phyloP scores from a whole-genome alignment of 37 sponge, comb jelly and placozoan genomes.

The Petrosia ficiformis region DNA sequence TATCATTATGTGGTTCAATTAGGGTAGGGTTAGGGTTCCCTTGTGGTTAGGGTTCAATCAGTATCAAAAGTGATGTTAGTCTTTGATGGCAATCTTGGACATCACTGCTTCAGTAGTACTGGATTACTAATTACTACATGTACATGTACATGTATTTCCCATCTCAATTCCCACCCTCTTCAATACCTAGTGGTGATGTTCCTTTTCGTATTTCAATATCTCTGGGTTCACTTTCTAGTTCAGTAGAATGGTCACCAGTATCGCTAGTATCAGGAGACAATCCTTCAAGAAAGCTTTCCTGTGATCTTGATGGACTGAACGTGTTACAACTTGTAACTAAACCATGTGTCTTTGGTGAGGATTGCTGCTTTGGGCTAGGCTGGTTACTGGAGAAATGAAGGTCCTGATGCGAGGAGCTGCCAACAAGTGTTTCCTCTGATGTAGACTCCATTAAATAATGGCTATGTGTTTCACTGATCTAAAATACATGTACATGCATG shows the following conservation, averaged over 20 bases:
- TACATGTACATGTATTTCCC: too few relatives aligned
- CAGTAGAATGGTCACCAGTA: slow-evolving; percentile 43
- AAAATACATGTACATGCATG: too few relatives aligned
- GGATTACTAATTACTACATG: too few relatives aligned
- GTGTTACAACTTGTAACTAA: not conserved
- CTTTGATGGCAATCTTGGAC: too few relatives aligned
- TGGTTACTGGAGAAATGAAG: not conserved
- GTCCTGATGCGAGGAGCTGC: slow-evolving; percentile 1
- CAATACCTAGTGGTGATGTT: slow-evolving; percentile 9
- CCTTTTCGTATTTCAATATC: slow-evolving; percentile 24
- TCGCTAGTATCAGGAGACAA: slow-evolving; percentile 57
- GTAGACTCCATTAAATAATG: not conserved
- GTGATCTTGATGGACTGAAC: slow-evolving; percentile 20
- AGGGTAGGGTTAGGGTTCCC: too few relatives aligned
- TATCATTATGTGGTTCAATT: too few relatives aligned
- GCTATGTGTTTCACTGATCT: not conserved
- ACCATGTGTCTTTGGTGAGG: not conserved
- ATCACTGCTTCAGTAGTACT: too few relatives aligned
- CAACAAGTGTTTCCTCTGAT: slow-evolving; percentile 1
- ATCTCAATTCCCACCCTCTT: too few relatives aligned
- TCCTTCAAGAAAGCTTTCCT: slow-evolving; percentile 45
- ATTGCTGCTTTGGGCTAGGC: not conserved
- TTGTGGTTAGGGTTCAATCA: too few relatives aligned
- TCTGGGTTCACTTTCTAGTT: slow-evolving; percentile 44
- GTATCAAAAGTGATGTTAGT: too few relatives aligned